Evolutionary conservation across 2,888 invertebrate genomes (phyloP), one percentile per base, ranked within the genome.

Genomic region (Tenthredo scrophulariae): DNA sequence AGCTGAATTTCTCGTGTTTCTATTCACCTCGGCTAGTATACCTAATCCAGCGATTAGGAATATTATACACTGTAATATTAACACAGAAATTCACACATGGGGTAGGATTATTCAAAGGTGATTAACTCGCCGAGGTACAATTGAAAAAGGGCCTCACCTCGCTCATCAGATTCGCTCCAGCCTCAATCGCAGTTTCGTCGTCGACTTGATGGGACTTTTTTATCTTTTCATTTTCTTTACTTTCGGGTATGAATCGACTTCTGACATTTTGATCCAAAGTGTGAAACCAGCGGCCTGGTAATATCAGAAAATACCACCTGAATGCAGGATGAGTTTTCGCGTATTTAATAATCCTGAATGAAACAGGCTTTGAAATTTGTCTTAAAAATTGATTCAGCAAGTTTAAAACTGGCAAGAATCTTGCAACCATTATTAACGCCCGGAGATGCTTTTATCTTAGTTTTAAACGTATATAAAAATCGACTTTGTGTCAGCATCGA

Each of bases 341-440:
- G 70, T 88, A 89, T 70, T 85, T 79, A 5, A 90, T 88, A 40
- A 91, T 89, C 43, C 84, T 85, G 65, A 70, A 75, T 7, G 90
- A 90, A 70, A 90, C 22, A 4, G 90, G 90, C 62, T 88, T 87
- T 6, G 88, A 87, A 5, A 90, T 43, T 85, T 90, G 90, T 29
- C 40, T 80, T 0, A 80, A 37, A 62, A 80, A 80, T 80, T 80
- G 80, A 80, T 80, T 80, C 37, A 80, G 58, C 62, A 80, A 37
- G 26, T 80, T 80, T n/a, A 80, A 22, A 58, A 80, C n/a, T 40
- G 80, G 80, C 5, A 80, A 13, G 22, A 62, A 62, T 9, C 15
- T 22, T 26, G 22, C 37, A 2, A 40, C 33, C 80, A 80, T 80
- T 13, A 22, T 80, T 7, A 46, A 70, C 18, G 33, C 70, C 26